Evolutionary conservation across 2,888 invertebrate genomes (phyloP).

Genomic region (Aspidiotus destructor): DNA sequence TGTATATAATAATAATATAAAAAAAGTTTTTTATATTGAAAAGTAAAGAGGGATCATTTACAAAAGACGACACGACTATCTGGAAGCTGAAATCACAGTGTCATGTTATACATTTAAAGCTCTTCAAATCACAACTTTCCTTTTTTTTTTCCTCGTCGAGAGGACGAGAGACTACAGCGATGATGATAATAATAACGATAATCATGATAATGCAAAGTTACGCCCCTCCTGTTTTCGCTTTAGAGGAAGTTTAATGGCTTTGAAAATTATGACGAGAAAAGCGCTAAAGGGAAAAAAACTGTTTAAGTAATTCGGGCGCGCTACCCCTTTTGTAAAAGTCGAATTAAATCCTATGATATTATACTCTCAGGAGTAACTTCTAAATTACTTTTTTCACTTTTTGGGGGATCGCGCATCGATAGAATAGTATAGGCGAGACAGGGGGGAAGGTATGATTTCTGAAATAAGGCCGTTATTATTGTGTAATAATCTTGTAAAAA

Average conservation of each 20-base stretch:
- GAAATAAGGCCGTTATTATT: no score
- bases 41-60: slow-evolving; percentile 1
- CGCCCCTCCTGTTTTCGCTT: slow-evolving; percentile 10
- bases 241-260: slow-evolving; percentile 17
- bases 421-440: no score
- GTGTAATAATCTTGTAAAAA: no score
- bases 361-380: slow-evolving; percentile 29
- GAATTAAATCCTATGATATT: slow-evolving; percentile 25
- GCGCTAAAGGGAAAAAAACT: slow-evolving; percentile 5
- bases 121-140: slow-evolving; percentile 20
- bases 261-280: slow-evolving; percentile 21
- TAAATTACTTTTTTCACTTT: slow-evolving; percentile 22
- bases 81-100: slow-evolving; percentile 20
- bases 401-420: no score
- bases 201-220: slow-evolving; percentile 12
- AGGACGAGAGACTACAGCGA: slow-evolving; percentile 8
- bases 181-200: slow-evolving; percentile 18
- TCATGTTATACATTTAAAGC: slow-evolving; percentile 15
- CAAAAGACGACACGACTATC: slow-evolving; percentile 21
- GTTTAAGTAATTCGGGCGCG: slow-evolving; percentile 9
- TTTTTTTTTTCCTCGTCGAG: not conserved
- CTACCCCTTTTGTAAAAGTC: slow-evolving; percentile 24
- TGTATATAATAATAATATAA: not conserved
- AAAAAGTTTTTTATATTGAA: slow-evolving; percentile 1
- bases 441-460: no score